Base-by-base conservation (phyloP, 2,888 invertebrate genomes). In the Cephus rjabovi region DNA sequence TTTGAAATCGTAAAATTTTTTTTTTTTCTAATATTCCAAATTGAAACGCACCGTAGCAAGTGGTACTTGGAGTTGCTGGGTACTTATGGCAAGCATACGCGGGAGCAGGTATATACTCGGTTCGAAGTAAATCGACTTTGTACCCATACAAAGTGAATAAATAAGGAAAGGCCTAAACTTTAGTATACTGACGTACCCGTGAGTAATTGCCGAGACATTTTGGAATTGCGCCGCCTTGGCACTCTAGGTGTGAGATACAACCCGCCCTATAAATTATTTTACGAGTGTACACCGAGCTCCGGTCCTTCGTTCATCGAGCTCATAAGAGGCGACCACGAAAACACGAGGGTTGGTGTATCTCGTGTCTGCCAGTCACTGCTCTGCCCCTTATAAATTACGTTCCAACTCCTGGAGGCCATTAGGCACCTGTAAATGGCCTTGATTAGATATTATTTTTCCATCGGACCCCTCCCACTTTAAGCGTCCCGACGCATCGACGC, bases 201-300 rank as follows among this genome's bases (percentile, higher is more conserved):
- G 75, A 77, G 77, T 77, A 77, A 77, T 75, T 74, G 23, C 69
- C 40, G 71, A 15, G 70, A 77, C 75, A 75, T 71, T 75, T 77
- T 68, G 75, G 77, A 77, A 75, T 71, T 69, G 70, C 69, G 77
- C 75, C 77, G 77, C 33, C 71, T 4, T 34, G 70, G 75, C 77
- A 77, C 77, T 77, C 77, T 75, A 77, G 77, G 77, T 75, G 77
- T 71, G 71, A 77, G 77, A 75, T 77, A 77, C 77, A 77, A 71
- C 56, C 56, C 31, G 71, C 31, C 71, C 77, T 77, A 77, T 77
- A 77, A 77, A 77, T 77, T 77, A 77, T 77, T 77, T 77, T 75
- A 77, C 77, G 77, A 75, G 56, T 56, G 70, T 71, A 75, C 75
- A 12, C 34, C 71, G 40, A 31, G 74, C 37, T 34, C 34, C 2